Evolutionary conservation across 2,113 vertebrate species (phyloP), one percentile per base, ranked within the genome.

Genomic region (Cyprinodon tularosa): DNA sequence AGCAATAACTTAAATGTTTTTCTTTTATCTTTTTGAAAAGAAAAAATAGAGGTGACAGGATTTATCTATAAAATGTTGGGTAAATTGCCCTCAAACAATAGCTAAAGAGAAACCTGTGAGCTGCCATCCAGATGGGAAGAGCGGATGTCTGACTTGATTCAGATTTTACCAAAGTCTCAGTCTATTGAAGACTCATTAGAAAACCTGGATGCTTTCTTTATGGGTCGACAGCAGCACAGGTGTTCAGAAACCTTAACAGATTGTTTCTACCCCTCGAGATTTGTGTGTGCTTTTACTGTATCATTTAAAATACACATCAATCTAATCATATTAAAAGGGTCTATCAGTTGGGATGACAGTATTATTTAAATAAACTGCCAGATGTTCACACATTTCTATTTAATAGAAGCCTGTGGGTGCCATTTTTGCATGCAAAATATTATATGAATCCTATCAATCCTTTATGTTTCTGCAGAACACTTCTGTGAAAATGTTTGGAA

Each of bases 201-300:
- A 82, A 57, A 70, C 38, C 59, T 66, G 70, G 38, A 48, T 72
- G 81, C 60, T 86, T 77, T 66, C 57, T 71, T 50, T n/a, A 22
- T 76, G 88, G 86, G 84, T 83, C 77, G 63, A 77, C n/a, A 50
- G 7, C 71, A 82, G 66, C 63, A 45, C 82, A 92, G 84, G 86
- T 88, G 90, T 85, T 83, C 65, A 36, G 45, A 72, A 82, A 84
- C 22, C 65, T 36, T 44, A 75, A 70, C 84, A 88, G 81, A 70
- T 82, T 84, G 69, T 63, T 66, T 71, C 12, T 48, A 62, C 66
- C 45, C 62, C 70, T 53, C 68, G 36, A 29, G 39, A 44, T 66
- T 44, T 50, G 47, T 62, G 63, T 68, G 15, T 65, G 68, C 37
- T 38, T 80, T 59, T 70, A 38, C 22, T 13, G 29, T 42, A 20